Conservation (phyloP, 2,113 vertebrate species). For the Cromileptes altivelis region DNA sequence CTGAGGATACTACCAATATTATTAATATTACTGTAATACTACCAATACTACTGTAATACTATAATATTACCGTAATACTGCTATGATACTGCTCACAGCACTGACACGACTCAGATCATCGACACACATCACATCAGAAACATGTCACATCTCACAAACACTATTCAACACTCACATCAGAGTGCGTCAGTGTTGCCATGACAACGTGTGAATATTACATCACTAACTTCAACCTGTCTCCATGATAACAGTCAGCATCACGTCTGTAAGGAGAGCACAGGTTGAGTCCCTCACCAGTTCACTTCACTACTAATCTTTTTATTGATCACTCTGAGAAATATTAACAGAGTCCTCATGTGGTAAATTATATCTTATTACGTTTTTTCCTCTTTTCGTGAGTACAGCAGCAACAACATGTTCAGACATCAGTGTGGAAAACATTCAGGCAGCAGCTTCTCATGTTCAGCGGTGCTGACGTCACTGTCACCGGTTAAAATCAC, state of each 20-base stretch:
- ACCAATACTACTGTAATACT: too few relatives aligned
- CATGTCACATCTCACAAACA: constrained; percentile 24
- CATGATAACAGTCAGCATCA: not conserved
- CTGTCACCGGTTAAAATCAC: too few relatives aligned
- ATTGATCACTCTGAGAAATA: not conserved
- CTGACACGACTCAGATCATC: not conserved
- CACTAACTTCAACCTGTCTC: not conserved
- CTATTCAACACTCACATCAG: not conserved
- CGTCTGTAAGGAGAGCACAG: not conserved
- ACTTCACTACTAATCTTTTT: not conserved
- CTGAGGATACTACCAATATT: too few relatives aligned
- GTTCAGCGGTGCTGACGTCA: too few relatives aligned
- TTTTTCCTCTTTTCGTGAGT: too few relatives aligned
- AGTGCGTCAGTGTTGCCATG: constrained; percentile 50
- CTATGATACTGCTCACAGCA: not conserved
- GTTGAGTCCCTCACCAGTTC: not conserved
- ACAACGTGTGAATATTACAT: constrained; percentile 21
- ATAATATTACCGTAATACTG: not conserved
- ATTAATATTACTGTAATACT: too few relatives aligned
- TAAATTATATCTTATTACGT: too few relatives aligned
- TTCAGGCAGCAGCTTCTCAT: too few relatives aligned
- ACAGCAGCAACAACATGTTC: too few relatives aligned
- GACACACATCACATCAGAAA: constrained; percentile 11
- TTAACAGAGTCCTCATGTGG: not conserved
- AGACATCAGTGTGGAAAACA: too few relatives aligned